A percentile compares a stretch with the other conserved stretches of the same genome.
phyloP scores from a whole-genome alignment of 2,797 vertebrate genomes.

The Cossypha caffra region DNA sequence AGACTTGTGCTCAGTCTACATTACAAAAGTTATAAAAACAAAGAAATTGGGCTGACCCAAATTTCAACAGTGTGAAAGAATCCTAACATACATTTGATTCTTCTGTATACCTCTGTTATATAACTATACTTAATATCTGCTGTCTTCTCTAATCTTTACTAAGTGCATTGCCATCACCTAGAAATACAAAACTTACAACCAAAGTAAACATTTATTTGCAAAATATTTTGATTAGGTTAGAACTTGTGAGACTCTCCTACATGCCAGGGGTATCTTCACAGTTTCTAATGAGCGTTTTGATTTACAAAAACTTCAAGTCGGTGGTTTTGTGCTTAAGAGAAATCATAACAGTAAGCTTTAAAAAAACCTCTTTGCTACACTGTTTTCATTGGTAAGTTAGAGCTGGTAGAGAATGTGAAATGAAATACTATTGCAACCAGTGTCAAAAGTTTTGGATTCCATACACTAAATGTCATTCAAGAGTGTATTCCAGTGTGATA shows the following conservation, averaged over 20 bases:
- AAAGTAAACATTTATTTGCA: not conserved
- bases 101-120: not conserved
- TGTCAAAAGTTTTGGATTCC: not conserved
- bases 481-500: not conserved
- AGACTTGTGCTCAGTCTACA: not conserved
- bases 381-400: not conserved
- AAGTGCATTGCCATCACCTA: not conserved
- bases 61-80: not conserved
- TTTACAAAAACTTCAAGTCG: slow-evolving; percentile 6
- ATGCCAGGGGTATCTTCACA: not conserved
- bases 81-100: not conserved
- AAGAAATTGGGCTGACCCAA: not conserved
- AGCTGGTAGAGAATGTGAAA: not conserved
- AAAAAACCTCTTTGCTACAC: not conserved
- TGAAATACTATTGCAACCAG: not conserved
- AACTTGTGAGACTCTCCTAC: not conserved
- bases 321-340: not conserved
- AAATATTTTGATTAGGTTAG: slow-evolving; percentile 5
- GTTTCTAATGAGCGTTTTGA: not conserved
- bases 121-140: not conserved
- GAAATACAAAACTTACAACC: not conserved
- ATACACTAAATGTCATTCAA: not conserved
- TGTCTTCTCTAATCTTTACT: not conserved
- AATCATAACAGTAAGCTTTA: not conserved
- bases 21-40: not conserved